These are phyloP conservation scores for Syngnathus typhle DNA, from an alignment of 2,113 vertebrate species.

Conservation along the genomic window DNA sequence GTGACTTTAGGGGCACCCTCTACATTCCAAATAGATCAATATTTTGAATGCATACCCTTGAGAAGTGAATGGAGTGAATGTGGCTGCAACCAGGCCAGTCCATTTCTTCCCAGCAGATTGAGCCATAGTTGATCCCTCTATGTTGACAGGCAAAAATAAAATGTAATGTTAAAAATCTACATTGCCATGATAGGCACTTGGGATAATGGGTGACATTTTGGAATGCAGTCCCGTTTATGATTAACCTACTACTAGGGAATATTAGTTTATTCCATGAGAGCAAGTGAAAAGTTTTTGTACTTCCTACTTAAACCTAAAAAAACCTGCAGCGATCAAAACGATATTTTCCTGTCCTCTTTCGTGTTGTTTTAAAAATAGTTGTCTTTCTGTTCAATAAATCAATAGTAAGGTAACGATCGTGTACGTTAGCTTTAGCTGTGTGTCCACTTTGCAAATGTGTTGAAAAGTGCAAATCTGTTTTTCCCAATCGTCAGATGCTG, in stretches of 20 bases:
- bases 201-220: too few species aligned
- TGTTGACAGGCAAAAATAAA: neutral
- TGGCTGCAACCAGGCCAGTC: constrained; percentile 83
- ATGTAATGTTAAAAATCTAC: neutral
- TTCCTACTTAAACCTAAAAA: too few species aligned
- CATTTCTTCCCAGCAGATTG: constrained; percentile 59
- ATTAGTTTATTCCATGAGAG: too few species aligned
- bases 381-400: too few species aligned
- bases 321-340: too few species aligned
- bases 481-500: neutral
- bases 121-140: constrained; percentile 58
- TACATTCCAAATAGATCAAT: neutral
- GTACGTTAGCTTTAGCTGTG: neutral
- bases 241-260: too few species aligned
- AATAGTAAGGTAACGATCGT: neutral
- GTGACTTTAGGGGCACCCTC: neutral
- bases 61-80: constrained; percentile 83
- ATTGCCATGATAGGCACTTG: neutral
- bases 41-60: constrained; percentile 70
- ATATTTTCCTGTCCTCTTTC: too few species aligned
- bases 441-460: neutral
- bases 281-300: too few species aligned
- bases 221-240: too few species aligned
- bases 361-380: too few species aligned
- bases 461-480: accelerated